phyloP scores from a whole-genome alignment of 1,140 invertebrate genomes.

The Trialeurodes vaporariorum region DNA sequence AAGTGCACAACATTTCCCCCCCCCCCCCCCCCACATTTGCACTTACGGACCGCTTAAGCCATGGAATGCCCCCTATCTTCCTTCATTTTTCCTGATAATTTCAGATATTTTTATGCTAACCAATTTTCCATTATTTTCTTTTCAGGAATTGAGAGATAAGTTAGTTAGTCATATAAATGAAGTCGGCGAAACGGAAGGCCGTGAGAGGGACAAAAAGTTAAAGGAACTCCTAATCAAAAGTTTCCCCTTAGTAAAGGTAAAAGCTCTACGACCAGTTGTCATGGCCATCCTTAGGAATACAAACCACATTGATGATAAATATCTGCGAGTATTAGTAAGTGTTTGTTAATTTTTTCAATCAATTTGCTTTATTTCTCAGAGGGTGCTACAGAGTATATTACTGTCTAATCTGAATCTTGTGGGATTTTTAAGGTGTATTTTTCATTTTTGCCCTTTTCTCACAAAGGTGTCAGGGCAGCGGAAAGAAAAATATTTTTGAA shows the following conservation, averaged over 20 bases:
- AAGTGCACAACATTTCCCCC: not conserved
- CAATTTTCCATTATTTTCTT: slow-evolving; percentile 16
- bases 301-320: slow-evolving; percentile 86
- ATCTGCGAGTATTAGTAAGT: slow-evolving; percentile 62
- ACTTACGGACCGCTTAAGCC: not conserved
- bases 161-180: slow-evolving; percentile 79
- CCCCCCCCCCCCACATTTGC: too few species aligned
- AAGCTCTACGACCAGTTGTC: slow-evolving; percentile 85
- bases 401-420: too few species aligned
- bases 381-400: too few species aligned
- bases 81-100: too few species aligned
- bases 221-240: slow-evolving; percentile 86
- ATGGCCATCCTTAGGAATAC: slow-evolving; percentile 91
- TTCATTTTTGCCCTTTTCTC: too few species aligned
- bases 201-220: slow-evolving; percentile 72
- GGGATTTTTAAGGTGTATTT: too few species aligned
- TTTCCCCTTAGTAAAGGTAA: slow-evolving; percentile 84
- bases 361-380: too few species aligned
- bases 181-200: slow-evolving; percentile 60
- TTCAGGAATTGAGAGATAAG: slow-evolving; percentile 72
- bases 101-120: too few species aligned
- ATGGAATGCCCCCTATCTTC: not conserved
- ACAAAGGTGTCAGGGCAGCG: too few species aligned
- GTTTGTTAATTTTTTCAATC: too few species aligned
- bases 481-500: too few species aligned